phyloP scores from a whole-genome alignment of 1,140 invertebrate genomes.

The Drosophila nebulosa region DNA sequence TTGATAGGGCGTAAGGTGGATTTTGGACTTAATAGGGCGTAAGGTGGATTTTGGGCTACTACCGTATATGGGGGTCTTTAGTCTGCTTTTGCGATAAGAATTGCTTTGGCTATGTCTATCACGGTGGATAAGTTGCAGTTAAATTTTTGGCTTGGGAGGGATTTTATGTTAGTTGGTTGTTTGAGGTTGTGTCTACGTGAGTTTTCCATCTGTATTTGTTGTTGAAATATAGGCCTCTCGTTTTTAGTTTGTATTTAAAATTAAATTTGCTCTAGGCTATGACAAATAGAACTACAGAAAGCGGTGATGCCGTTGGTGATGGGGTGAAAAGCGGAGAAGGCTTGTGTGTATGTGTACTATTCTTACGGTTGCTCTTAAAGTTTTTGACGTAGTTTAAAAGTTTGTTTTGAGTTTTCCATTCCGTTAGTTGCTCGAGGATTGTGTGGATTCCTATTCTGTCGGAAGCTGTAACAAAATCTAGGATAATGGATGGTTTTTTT shows the following conservation, averaged over 20 bases:
- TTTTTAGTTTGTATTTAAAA: slow-evolving; percentile 1
- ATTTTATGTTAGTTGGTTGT: slow-evolving; percentile 28
- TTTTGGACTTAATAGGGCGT: slow-evolving; percentile 3
- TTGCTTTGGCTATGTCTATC: slow-evolving; percentile 13
- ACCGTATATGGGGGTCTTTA: slow-evolving; percentile 22
- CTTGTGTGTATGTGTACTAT: too few species aligned
- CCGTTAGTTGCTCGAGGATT: not conserved
- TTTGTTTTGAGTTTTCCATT: not conserved
- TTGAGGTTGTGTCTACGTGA: slow-evolving; percentile 9
- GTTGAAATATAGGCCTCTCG: too few species aligned
- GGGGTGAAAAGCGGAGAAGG: too few species aligned
- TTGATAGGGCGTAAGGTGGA: slow-evolving; percentile 1
- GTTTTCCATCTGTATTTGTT: slow-evolving; percentile 19
- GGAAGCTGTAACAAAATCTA: not conserved
- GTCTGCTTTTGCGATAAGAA: slow-evolving; percentile 21
- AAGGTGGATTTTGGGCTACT: not conserved
- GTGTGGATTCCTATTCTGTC: not conserved
- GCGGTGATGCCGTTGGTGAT: too few species aligned
- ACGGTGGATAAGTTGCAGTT: slow-evolving; percentile 20
- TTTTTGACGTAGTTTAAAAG: too few species aligned
- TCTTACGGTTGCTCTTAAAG: not conserved
- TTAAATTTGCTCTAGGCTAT: too few species aligned
- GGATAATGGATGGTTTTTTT: not conserved
- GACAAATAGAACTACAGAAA: too few species aligned
- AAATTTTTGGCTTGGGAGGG: slow-evolving; percentile 22